Evolutionary conservation across 2,888 invertebrate species (phyloP), one percentile per base, ranked within the genome.

Genomic region (Sylvicola cinctus): DNA sequence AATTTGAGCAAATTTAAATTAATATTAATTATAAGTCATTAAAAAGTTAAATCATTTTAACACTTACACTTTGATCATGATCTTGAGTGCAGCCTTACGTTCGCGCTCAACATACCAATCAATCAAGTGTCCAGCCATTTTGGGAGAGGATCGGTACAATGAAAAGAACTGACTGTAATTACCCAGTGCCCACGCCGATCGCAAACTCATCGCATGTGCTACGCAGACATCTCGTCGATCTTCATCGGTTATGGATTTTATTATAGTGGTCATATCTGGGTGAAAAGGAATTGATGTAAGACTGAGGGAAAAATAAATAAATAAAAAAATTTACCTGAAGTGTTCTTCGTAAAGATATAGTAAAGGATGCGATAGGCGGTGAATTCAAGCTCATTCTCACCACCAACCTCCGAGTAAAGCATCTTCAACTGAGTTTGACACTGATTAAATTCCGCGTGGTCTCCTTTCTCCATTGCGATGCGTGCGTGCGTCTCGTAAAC

Each of bases 401-500:
- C 66, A 23, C 74, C 76, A 39, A 80, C 60, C 56, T 87, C 85
- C 41, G 70, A 61, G 55, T 98, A 98, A 23, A 99, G 67, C 70
- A 87, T 81, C 64, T 87, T 87, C 35, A 99, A 65, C 61, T 99
- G 98, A 11, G 93, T 91, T 62, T 98, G 98, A 54, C 98, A 99
- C 58, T 98, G 96, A 65, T 99, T 99, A 54, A 96, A 98, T 56
- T 99, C 98, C 52, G 93, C 95, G 55, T 93, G 91, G 54, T 98
- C 98, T 34, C 90, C 88, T 61, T 85, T 93, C 58, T 98, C 96
- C 55, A 98, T 66, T 33, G 96, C 95, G 49, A 98, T 88, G 36
- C 95, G 69, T 4, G 95, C 96, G 63, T 99, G 96, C 3, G 91
- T 93, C 65, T 99, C 98, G 62, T 99, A 98, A 10, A 98, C 98